Evolutionary conservation across 2,888 invertebrate species (phyloP).

Genomic region (Microdon myrmicae): DNA sequence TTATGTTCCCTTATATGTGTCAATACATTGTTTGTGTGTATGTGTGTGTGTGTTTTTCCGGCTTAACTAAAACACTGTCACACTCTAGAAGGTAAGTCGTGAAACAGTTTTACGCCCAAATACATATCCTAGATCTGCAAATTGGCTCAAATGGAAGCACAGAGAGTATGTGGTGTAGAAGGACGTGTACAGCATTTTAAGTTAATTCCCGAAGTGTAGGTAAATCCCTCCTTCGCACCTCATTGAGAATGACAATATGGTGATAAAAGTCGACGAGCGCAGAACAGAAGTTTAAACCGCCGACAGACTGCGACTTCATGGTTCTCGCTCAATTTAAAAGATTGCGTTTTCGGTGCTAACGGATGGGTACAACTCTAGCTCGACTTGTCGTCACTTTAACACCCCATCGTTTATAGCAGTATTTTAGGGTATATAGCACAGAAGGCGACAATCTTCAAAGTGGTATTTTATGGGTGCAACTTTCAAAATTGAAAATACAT

Average conservation of each 20-base stretch:
- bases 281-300: conserved; percentile 15
- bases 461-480: no score
- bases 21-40: conserved; percentile 16
- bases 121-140: conserved; percentile 21
- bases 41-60: no score
- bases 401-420: no score
- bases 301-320: no score
- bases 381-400: no score
- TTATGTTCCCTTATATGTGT: conserved; percentile 24
- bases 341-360: no score
- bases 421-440: no score
- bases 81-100: conserved; percentile 21
- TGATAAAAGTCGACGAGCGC: conserved; percentile 33
- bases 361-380: no score
- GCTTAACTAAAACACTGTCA: conserved; percentile 23
- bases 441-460: no score
- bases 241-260: conserved; percentile 44
- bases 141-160: conserved; percentile 36
- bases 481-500: no score
- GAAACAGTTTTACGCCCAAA: conserved; percentile 16
- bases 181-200: conserved; percentile 45
- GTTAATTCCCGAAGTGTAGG: conserved; percentile 35
- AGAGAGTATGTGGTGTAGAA: conserved; percentile 13
- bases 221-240: conserved; percentile 28
- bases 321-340: no score